These are phyloP conservation scores for Chaetura pelagica DNA, from an alignment of 2,113 vertebrate genomes.

Conservation along the genomic window DNA sequence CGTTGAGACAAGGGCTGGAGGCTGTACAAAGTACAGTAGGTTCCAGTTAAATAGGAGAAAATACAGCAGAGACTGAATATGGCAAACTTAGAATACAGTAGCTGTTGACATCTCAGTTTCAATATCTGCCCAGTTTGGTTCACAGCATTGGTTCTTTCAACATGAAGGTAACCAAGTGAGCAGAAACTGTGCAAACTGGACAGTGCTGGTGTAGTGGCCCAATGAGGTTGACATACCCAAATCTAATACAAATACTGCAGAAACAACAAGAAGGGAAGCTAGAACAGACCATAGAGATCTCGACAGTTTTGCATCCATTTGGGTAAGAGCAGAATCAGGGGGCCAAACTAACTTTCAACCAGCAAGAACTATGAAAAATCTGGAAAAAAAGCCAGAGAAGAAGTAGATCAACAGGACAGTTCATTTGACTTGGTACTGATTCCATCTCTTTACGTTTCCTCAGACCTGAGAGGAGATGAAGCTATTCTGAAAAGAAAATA, in stretches of 20 bases:
- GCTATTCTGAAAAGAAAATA: neutral
- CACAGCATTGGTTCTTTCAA: neutral
- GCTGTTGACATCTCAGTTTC: neutral
- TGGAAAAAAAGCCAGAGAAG: neutral
- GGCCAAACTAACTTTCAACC: neutral
- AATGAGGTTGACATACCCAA: neutral
- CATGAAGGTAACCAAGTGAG: neutral
- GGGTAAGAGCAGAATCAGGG: neutral
- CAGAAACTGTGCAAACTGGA: neutral
- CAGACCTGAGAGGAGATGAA: neutral
- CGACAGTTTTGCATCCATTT: neutral
- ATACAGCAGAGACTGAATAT: neutral
- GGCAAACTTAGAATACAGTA: neutral
- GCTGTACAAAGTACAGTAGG: neutral
- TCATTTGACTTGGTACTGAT: neutral
- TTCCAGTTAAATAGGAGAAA: neutral
- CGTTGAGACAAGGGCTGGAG: conserved; percentile 5
- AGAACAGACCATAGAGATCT: neutral
- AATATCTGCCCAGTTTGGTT: neutral
- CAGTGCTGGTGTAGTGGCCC: neutral
- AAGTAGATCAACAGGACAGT: neutral
- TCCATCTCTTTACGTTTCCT: neutral
- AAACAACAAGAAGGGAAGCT: neutral
- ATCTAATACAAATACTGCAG: neutral
- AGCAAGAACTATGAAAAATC: neutral